Evolutionary conservation across 2,888 invertebrate genomes (phyloP), one percentile per base, ranked within the genome.

Genomic region (Melieria omissa): DNA sequence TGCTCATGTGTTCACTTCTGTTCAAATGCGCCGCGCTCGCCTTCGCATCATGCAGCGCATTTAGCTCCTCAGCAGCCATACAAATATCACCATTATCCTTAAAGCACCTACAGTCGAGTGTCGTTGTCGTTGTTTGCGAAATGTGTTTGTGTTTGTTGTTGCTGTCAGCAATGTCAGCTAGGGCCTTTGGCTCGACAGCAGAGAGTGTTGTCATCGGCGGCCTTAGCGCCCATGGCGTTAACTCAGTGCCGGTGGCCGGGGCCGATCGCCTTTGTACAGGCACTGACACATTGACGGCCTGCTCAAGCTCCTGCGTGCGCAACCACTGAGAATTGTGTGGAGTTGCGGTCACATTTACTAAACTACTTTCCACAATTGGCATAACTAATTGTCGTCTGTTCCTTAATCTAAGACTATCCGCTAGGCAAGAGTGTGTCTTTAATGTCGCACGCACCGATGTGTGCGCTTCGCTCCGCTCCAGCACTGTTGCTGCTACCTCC

Each of bases 31-130:
- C 42, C 45, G 46, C 45, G 10, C 62, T 4, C 57, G 41, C 62
- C 49, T 14, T 52, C 29, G 64, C 29, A 2, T 29, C 29, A 12
- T 44, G 46, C 9, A 16, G 69, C 44, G 42, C 54, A 58, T 29
- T 41, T 44, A 47, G 70, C 73, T 8, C 29, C 12, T 60, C 52
- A 44, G 60, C 67, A 60, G 52, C 44, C 60, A 14, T 52, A 61
- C 67, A 60, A 67, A 82, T 83, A 83, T 83, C 83, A 83, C 83
- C 80, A 77, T 83, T 83, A 78, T 79, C 78, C 80, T 80, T 83
- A 82, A 83, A 83, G 83, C 83, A 83, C 83, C 83, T 83, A 80
- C 82, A 83, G 80, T 82, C 81, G 80, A 75, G 73, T 69, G 73
- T 29, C 29, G 29, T 79, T 77, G 78, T 83, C 83, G 83, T 82